These are phyloP conservation scores for Leptinotarsa rubiginosa DNA, from an alignment of 2,888 invertebrate genomes.

Conservation along the genomic window DNA sequence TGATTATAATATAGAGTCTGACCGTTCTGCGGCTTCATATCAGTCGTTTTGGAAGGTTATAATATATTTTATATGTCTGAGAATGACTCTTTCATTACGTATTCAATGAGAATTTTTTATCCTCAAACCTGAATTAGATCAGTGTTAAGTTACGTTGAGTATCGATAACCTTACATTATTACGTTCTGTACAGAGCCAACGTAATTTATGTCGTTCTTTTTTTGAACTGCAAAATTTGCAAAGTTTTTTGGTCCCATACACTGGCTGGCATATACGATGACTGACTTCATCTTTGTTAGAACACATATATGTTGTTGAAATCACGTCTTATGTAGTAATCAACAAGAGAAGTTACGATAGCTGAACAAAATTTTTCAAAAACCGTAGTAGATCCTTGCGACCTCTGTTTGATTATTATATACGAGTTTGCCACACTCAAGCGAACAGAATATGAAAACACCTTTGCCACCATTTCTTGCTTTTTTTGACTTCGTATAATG, in stretches of 20 bases:
- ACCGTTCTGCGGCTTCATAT: too few relatives aligned
- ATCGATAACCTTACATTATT: background rate
- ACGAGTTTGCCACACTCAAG: background rate
- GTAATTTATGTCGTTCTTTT: background rate
- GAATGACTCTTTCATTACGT: too few relatives aligned
- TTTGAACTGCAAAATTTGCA: background rate
- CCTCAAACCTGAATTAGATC: too few relatives aligned
- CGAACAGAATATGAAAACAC: slow-evolving; percentile 22
- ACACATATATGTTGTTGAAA: background rate
- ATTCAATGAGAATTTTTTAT: too few relatives aligned
- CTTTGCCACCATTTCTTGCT: slow-evolving; percentile 55
- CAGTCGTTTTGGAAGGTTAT: too few relatives aligned
- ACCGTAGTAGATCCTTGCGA: background rate
- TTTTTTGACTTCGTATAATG: slow-evolving; percentile 54
- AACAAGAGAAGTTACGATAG: background rate
- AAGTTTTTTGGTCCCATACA: background rate
- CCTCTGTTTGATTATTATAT: slow-evolving; percentile 5
- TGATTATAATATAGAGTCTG: too few relatives aligned
- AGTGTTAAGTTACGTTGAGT: too few relatives aligned
- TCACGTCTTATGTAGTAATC: background rate
- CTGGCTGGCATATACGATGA: background rate
- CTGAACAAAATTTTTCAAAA: background rate
- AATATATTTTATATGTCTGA: too few relatives aligned
- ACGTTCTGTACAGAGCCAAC: background rate
- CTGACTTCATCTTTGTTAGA: background rate